These are phyloP conservation scores for Cygnus buccinator DNA, from an alignment of 2,113 vertebrate genomes.

Conservation along the genomic window DNA sequence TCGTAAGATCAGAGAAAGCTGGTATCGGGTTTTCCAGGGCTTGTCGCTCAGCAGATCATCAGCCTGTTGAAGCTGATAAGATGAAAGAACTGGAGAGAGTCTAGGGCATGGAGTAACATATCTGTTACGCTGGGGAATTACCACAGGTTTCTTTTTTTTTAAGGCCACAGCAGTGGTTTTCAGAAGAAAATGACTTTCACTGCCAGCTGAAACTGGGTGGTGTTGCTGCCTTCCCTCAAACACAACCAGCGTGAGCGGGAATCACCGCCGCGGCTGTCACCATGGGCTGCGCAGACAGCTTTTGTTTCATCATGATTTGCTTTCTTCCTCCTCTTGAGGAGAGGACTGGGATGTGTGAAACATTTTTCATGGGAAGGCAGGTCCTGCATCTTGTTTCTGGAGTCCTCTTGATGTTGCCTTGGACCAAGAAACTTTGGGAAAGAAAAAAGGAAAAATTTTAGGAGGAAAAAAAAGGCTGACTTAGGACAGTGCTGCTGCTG, in stretches of 20 bases:
- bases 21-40: background rate
- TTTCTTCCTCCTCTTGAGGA: background rate
- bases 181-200: background rate
- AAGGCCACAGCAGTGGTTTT: background rate
- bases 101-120: background rate
- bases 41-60: background rate
- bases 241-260: accelerated
- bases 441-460: too few species aligned
- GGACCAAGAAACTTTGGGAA: background rate
- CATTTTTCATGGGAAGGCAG: background rate
- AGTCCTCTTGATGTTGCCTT: background rate
- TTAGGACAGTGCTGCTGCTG: background rate
- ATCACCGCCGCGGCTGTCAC: accelerated
- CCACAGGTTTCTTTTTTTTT: background rate
- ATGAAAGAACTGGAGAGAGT: background rate
- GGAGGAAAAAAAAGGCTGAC: too few species aligned
- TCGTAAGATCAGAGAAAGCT: background rate
- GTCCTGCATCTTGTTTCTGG: background rate
- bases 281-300: background rate
- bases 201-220: background rate
- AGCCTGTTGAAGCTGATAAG: background rate
- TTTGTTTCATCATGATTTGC: background rate
- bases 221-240: background rate
- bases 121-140: background rate
- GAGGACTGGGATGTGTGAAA: background rate